Evolutionary conservation across 2,797 vertebrate genomes (phyloP), one percentile per base, ranked within the genome.

Genomic region (Falco cherrug): DNA sequence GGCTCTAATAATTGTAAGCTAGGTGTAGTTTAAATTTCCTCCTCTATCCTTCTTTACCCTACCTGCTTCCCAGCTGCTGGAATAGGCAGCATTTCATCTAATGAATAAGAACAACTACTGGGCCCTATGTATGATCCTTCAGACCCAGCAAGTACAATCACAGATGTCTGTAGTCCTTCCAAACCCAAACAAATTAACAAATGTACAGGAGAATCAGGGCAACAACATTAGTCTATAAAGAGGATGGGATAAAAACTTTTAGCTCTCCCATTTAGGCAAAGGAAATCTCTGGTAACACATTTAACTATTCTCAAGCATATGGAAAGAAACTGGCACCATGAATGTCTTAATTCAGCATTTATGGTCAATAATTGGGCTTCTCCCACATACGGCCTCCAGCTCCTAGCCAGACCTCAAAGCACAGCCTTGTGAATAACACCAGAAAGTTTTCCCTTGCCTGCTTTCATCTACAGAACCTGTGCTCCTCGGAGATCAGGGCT

Each of bases 121-220:
- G 16, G 15, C 7, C 6, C 3, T 37, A 7, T 3, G 8, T 21
- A 75, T 0, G 0, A 33, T 54, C 35, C 25, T 11, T 16, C 5
- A 61, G 37, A 65, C 10, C 11, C 18, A 19, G 5, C 22, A 84
- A 47, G 31, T 47, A 56, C 12, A 81, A 57, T 4, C 16, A 70
- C 9, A 57, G 35, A 61, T 50, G 88, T 68, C 50, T 57, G 26
- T 37, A 68, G 20, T 29, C 54, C 29, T 86, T 90, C 80, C 53
- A 78, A 88, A 92, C 47, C 6, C 13, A 84, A 31, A 1, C 13
- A 77, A 65, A 28, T 17, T 26, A 75, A 81, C 6, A 90, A 90
- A 86, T 5, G 1, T 21, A 29, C 29, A 25, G 54, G 53, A 57
- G 91, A 78, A 53, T 41, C 13, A 50, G 8, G 41, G 21, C 22